These are phyloP conservation scores for Campoplex nolae DNA, from an alignment of 2,888 invertebrate genomes.

Conservation along the genomic window DNA sequence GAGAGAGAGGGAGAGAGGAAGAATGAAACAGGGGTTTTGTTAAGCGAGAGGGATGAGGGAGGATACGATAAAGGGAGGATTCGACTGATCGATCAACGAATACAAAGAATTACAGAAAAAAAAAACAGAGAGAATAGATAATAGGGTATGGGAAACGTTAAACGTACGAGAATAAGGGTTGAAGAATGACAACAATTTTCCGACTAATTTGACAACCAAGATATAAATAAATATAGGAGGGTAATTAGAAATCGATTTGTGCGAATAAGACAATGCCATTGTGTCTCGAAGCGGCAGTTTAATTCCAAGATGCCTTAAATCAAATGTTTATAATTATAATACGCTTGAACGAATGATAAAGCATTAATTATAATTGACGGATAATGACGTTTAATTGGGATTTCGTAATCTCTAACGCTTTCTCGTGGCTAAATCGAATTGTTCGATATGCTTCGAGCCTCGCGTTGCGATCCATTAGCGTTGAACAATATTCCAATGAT, in stretches of 20 bases:
- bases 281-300: not conserved
- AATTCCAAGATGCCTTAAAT: not conserved
- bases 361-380: slow-evolving; percentile 9
- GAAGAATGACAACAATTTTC: slow-evolving; percentile 43
- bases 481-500: slow-evolving; percentile 49
- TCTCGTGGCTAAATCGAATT: not conserved
- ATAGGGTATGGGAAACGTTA: slow-evolving; percentile 32
- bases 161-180: slow-evolving; percentile 2
- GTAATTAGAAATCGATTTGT: not conserved
- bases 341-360: slow-evolving; percentile 7
- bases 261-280: not conserved
- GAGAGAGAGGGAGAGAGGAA: slow-evolving; percentile 24
- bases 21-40: slow-evolving; percentile 26
- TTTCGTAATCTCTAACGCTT: not conserved
- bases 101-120: slow-evolving; percentile 6
- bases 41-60: slow-evolving; percentile 7
- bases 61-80: slow-evolving; percentile 31
- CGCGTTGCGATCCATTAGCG: slow-evolving; percentile 33
- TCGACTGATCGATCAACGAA: slow-evolving; percentile 44
- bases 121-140: slow-evolving; percentile 22
- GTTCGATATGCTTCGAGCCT: not conserved
- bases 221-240: not conserved
- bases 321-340: slow-evolving; percentile 6
- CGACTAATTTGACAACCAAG: slow-evolving; percentile 30
- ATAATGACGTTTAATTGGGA: not conserved